Conservation (phyloP, 2,888 invertebrate genomes). For the Phragmatobia fuliginosa region DNA sequence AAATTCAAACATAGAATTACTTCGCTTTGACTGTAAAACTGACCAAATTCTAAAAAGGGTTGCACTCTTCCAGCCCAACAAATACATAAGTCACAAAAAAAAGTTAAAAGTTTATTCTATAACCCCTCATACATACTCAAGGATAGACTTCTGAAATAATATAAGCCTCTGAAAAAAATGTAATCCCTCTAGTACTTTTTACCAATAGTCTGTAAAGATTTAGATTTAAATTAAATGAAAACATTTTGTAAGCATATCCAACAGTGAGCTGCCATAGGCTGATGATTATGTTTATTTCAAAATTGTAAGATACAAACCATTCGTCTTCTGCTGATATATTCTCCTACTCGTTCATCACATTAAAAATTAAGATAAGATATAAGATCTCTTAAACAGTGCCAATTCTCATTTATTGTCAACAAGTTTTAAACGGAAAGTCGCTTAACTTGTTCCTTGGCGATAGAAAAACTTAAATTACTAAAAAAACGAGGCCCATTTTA, state of each 20-base stretch:
- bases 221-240: background rate
- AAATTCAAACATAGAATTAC: background rate
- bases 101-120: background rate
- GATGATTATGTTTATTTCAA: too few species aligned
- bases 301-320: too few species aligned
- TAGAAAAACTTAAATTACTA: constrained; percentile 19
- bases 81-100: background rate
- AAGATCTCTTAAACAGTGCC: background rate
- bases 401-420: constrained; percentile 16
- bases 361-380: constrained; percentile 4
- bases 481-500: too few species aligned
- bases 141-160: too few species aligned
- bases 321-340: too few species aligned
- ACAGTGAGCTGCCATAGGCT: too few species aligned
- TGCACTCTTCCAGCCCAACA: background rate
- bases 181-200: too few species aligned
- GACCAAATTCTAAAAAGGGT: too few species aligned
- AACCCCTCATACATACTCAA: background rate
- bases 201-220: background rate
- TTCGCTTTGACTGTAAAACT: too few species aligned
- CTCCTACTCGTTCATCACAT: too few species aligned
- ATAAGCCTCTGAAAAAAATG: too few species aligned
- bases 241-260: background rate
- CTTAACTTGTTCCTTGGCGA: constrained; percentile 7
- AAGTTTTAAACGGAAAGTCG: constrained; percentile 6